Evolutionary conservation across 2,113 vertebrate species (phyloP), one percentile per base, ranked within the genome.

Genomic region (Pluvialis apricaria): DNA sequence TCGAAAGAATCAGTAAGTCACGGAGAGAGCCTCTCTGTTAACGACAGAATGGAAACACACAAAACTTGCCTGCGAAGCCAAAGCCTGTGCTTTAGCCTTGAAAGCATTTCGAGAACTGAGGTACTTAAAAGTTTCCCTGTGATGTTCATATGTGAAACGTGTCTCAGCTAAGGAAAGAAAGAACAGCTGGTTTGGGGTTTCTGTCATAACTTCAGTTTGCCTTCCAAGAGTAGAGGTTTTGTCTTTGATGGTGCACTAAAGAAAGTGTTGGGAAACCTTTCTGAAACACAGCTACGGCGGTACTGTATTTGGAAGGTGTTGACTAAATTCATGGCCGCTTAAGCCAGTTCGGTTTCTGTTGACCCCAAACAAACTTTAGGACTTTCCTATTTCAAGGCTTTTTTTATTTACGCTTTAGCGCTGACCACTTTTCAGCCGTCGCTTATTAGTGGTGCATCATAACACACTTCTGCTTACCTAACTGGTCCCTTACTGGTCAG

Each of bases 141-240:
- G 4, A 18, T 13, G 4, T 0, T 2, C 3, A 0, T 20, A 13
- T 1, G 21, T 60, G 76, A 61, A 54, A 18, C 34, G 17, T 4
- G 2, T 40, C 57, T 52, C n/a, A 34, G 15, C 36, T 26, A 42
- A 60, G 55, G 34, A 66, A 61, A 92, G 55, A 49, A 47, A 31
- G 61, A 51, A 26, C 68, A 62, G 14, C 45, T 62, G 47, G 9
- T 45, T 82, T 52, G 38, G 4, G 34, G 88, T 80, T 60, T 61
- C 62, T 62, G 0, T 3, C 15, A 12, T 7, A 73, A 24, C 60
- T 42, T 61, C 15, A 40, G 40, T 62, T 70, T 88, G 45, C 72
- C 55, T 66, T 88, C 51, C 36, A 38, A 88, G 55, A 69, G 58
- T 0, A 26, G 58, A 4, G 51, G 2, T 11, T 71, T 68, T 51